Evolutionary conservation across 2,797 vertebrate genomes (phyloP).

Genomic region (Enteromius fasciolatus): DNA sequence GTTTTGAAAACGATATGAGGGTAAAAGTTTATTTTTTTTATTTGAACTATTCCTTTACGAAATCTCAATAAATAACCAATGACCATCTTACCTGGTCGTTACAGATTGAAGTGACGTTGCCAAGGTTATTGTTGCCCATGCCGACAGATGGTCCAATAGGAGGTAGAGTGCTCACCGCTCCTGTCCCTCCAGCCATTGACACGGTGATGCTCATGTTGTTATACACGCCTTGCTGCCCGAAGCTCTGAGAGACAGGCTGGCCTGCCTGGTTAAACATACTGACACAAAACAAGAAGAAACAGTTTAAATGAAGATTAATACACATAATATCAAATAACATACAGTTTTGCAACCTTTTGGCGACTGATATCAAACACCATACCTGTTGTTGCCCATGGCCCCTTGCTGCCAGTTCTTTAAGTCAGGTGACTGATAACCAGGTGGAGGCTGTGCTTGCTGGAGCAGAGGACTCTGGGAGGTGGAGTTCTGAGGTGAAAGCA

Average conservation of each 20-base stretch:
- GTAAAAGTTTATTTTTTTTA: background rate
- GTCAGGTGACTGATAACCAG: constrained; percentile 92
- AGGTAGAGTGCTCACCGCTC: constrained; percentile 83
- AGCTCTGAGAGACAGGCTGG: constrained; percentile 75
- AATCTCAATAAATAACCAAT: background rate
- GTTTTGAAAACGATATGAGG: background rate
- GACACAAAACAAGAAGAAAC: constrained; percentile 35
- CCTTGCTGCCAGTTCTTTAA: constrained; percentile 93
- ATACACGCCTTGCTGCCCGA: constrained; percentile 90
- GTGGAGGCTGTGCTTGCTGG: constrained; percentile 83
- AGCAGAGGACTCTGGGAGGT: constrained; percentile 89
- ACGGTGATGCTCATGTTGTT: constrained; percentile 99
- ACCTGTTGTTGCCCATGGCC: constrained; percentile 84
- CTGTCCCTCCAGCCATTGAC: constrained; percentile 90
- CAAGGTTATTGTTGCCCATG: constrained; percentile 88
- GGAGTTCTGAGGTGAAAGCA: constrained; percentile 89
- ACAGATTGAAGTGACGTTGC: constrained; percentile 84
- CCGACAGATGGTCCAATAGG: constrained; percentile 86
- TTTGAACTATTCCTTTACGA: background rate
- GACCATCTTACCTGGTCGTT: constrained; percentile 81
- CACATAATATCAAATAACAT: background rate
- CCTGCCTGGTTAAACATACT: constrained; percentile 83
- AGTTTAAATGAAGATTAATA: background rate
- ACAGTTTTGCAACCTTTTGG: background rate
- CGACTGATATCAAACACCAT: constrained; percentile 6